Evolutionary conservation across 2,113 vertebrate genomes (phyloP), one percentile per base, ranked within the genome.

Genomic region (Cheilinus undulatus): DNA sequence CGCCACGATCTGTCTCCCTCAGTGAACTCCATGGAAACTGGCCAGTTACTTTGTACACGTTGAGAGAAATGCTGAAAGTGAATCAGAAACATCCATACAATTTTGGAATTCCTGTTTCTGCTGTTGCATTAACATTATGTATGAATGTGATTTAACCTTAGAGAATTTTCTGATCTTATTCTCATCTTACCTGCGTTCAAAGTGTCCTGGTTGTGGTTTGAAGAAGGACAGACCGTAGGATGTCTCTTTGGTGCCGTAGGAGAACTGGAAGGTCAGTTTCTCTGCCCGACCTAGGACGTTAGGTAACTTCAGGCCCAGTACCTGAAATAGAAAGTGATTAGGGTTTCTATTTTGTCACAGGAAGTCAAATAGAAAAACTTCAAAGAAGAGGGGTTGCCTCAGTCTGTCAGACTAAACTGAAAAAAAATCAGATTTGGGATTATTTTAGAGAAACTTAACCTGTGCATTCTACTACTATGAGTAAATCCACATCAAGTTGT

Each of bases 1-100:
- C 0, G 3, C 98, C 97, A 86, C 97, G 82, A 77, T 99, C 98
- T 0, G 97, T 98, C 93, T 99, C 97, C 74, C 97, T 95, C 48
- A 99, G 93, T 0, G 97, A 99, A 84, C 97, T 99, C 98, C 98
- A 99, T 0, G 98, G 98, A 86, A 99, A 99, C 90, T 99, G 98
- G 0, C 97, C 97, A 0, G 96, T 98, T 12, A 99, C 97, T 92
- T 99, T 99, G 79, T 98, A 99, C 0, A 96, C 0, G 52, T 98
- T 98, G 27, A 97, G 38, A 4, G 96, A 92, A 91, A 98, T 88
- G 43, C 98, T 99, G 88, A 40, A 92, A 90, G 15, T 15, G 19
- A 62, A 23, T 4, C 28, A 60, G 7, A 58, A 15, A 56, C 38
- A 5, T 64, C 8, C 63, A 14, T 2, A 63, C 1, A 3, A 0